Evolutionary conservation across 2,797 vertebrate species (phyloP).

Genomic region (Apogon hyalosoma): DNA sequence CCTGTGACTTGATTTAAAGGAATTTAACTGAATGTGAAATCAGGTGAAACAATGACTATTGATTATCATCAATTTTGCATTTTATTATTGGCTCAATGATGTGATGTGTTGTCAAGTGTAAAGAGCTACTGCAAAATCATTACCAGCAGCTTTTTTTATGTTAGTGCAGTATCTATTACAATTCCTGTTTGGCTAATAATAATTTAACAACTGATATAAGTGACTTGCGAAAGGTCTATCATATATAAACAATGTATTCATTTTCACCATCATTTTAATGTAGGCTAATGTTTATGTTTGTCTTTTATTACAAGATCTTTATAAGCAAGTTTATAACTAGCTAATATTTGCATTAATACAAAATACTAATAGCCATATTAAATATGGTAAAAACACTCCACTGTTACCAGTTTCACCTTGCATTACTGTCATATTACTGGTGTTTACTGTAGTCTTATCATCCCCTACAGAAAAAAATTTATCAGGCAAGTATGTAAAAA

Average conservation of each 20-base stretch:
- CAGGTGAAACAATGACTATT: conserved; percentile 55
- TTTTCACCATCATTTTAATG: not conserved
- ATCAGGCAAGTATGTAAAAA: too few species aligned
- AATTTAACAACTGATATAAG: conserved; percentile 18
- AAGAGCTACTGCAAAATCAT: conserved; percentile 44
- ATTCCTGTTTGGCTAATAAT: conserved; percentile 21
- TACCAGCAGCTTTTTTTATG: conserved; percentile 20
- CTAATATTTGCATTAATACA: too few species aligned
- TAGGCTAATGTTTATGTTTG: not conserved
- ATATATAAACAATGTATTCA: too few species aligned
- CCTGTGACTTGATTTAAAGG: conserved; percentile 44
- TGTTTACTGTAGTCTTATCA: too few species aligned
- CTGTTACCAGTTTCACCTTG: too few species aligned
- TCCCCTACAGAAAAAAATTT: too few species aligned
- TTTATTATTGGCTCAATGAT: conserved; percentile 31
- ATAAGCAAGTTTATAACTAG: not conserved
- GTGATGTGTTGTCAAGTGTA: conserved; percentile 11
- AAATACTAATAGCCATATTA: too few species aligned
- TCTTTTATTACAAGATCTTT: too few species aligned
- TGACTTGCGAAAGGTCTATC: not conserved
- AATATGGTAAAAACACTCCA: too few species aligned
- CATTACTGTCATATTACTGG: too few species aligned
- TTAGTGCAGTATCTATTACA: conserved; percentile 3
- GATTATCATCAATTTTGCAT: conserved; percentile 51
- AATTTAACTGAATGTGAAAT: conserved; percentile 54